These are phyloP conservation scores for Enteromius afrohamiltoni DNA, from an alignment of 2,797 vertebrate genomes.

Conservation along the genomic window DNA sequence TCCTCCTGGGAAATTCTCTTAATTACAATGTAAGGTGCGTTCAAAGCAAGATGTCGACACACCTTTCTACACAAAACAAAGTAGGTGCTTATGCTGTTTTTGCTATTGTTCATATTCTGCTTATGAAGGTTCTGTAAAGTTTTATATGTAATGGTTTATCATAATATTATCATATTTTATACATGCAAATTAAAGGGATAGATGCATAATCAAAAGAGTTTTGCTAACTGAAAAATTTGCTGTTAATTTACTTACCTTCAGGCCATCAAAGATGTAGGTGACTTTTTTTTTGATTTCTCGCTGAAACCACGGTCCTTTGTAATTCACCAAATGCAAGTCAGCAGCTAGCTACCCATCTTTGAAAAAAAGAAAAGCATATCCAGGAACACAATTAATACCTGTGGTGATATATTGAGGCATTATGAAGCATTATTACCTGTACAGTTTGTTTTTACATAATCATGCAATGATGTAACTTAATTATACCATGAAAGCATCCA, in stretches of 20 bases:
- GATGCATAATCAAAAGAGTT: background rate
- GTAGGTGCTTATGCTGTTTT: background rate
- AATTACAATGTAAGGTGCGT: background rate
- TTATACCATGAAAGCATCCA: background rate
- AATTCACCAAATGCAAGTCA: background rate
- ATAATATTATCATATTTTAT: background rate
- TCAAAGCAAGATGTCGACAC: background rate
- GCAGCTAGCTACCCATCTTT: background rate
- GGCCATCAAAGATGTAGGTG: background rate
- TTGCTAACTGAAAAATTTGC: background rate
- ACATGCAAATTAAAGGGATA: background rate
- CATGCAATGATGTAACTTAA: background rate
- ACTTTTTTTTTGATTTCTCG: background rate
- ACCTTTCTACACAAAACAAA: background rate
- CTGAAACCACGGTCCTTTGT: background rate
- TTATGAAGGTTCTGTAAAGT: background rate
- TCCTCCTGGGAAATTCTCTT: background rate
- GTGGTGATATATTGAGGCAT: background rate
- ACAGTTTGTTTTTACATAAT: background rate
- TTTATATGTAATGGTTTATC: background rate
- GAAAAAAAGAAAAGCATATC: background rate
- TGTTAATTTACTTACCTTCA: background rate
- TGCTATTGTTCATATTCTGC: background rate
- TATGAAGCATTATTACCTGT: background rate
- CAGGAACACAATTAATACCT: background rate